phyloP scores from a whole-genome alignment of 2,888 invertebrate species.

The Amorpha juglandis region DNA sequence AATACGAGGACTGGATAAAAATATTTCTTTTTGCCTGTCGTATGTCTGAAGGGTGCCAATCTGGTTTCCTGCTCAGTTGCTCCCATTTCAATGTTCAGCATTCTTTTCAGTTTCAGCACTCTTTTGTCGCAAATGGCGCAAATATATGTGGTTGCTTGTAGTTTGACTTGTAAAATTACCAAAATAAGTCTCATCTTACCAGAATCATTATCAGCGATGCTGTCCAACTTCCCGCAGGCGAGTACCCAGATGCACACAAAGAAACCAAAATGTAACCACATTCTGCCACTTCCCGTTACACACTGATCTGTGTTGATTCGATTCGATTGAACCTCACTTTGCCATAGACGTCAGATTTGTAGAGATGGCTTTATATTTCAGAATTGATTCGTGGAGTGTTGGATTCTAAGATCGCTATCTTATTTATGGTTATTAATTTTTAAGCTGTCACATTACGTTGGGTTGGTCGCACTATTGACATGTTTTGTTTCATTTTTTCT shows the following conservation, averaged over 20 bases:
- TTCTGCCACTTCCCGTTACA: neutral
- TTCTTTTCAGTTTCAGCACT: too few relatives aligned
- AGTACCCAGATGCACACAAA: slow-evolving; percentile 32
- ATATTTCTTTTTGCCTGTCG: too few relatives aligned
- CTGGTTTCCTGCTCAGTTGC: too few relatives aligned
- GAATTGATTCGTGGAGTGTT: neutral
- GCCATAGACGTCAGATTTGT: slow-evolving; percentile 30
- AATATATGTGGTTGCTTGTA: neutral
- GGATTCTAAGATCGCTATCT: too few relatives aligned
- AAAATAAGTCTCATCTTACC: slow-evolving; percentile 12
- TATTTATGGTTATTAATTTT: too few relatives aligned
- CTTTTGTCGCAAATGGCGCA: too few relatives aligned
- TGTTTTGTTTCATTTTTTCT: too few relatives aligned
- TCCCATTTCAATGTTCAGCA: too few relatives aligned
- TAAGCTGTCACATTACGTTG: too few relatives aligned
- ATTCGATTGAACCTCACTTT: neutral
- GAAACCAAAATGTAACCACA: slow-evolving; percentile 29
- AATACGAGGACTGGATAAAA: too few relatives aligned
- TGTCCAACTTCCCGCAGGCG: slow-evolving; percentile 41
- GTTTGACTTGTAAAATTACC: neutral
- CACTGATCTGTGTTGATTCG: slow-evolving; percentile 10
- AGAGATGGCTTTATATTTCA: slow-evolving; percentile 18
- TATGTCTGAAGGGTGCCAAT: too few relatives aligned
- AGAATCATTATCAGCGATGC: slow-evolving; percentile 40
- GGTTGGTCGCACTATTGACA: too few relatives aligned